phyloP scores from a whole-genome alignment of 2,888 invertebrate species.

The Volucella inanis region DNA sequence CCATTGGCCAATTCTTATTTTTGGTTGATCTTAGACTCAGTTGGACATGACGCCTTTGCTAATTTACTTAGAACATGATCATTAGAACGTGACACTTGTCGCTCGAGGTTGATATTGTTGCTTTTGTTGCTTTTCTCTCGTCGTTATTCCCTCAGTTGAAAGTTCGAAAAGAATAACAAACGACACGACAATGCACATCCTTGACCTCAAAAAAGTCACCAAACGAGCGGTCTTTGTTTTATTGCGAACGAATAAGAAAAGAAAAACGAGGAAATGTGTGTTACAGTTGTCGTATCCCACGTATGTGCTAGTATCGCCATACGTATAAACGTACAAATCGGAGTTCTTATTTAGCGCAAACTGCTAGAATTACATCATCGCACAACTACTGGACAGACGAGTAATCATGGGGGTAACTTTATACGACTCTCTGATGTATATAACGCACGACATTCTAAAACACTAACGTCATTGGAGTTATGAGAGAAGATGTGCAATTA shows the following conservation, averaged over 20 bases:
- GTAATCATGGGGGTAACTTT: too few species aligned
- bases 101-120: neutral
- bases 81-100: conserved; percentile 54
- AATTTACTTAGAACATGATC: conserved; percentile 59
- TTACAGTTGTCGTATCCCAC: too few species aligned
- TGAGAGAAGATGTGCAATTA: too few species aligned
- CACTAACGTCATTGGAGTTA: too few species aligned
- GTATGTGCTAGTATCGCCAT: too few species aligned
- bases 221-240: conserved; percentile 20
- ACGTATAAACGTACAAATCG: too few species aligned
- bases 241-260: conserved; percentile 20
- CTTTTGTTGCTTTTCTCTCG: neutral
- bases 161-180: conserved; percentile 16
- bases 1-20: conserved; percentile 66
- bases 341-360: too few species aligned
- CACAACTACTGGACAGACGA: too few species aligned
- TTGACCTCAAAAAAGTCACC: conserved; percentile 33
- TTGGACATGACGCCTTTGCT: conserved; percentile 48
- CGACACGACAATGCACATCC: conserved; percentile 38
- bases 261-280: neutral
- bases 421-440: too few species aligned
- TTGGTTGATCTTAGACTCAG: conserved; percentile 41
- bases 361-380: too few species aligned
- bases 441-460: too few species aligned
- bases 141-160: conserved; percentile 1